Conservation (phyloP, 2,888 invertebrate genomes). For the Subacronicta megacephala region DNA sequence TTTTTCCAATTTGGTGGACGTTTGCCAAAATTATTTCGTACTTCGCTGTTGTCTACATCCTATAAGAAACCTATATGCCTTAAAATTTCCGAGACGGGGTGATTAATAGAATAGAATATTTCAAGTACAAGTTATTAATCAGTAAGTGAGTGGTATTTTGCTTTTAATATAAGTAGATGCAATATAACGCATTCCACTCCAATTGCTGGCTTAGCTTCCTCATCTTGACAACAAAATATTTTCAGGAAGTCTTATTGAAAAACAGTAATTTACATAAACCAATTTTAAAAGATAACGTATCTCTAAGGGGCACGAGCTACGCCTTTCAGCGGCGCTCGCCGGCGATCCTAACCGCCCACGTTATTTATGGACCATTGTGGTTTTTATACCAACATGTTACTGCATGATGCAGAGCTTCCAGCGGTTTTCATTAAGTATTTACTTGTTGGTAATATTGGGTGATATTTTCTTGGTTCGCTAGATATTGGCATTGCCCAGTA, state of each 20-base stretch:
- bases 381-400: constrained; percentile 18
- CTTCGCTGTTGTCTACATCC: too few relatives aligned
- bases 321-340: constrained; percentile 19
- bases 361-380: constrained; percentile 47
- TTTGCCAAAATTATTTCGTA: too few relatives aligned
- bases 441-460: constrained; percentile 10
- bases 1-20: too few relatives aligned
- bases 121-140: too few relatives aligned
- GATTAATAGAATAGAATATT: too few relatives aligned
- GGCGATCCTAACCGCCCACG: constrained; percentile 8
- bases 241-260: neutral
- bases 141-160: too few relatives aligned
- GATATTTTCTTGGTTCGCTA: neutral
- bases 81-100: too few relatives aligned
- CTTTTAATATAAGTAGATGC: too few relatives aligned
- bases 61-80: too few relatives aligned
- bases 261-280: constrained; percentile 12
- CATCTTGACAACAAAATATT: too few relatives aligned
- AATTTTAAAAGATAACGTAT: constrained; percentile 33
- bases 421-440: constrained; percentile 19
- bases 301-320: constrained; percentile 19
- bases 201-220: too few relatives aligned
- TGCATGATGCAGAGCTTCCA: constrained; percentile 20
- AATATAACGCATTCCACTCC: too few relatives aligned
- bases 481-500: neutral